phyloP scores from a whole-genome alignment of 2,797 vertebrate genomes.

The Spondyliosoma cantharus region DNA sequence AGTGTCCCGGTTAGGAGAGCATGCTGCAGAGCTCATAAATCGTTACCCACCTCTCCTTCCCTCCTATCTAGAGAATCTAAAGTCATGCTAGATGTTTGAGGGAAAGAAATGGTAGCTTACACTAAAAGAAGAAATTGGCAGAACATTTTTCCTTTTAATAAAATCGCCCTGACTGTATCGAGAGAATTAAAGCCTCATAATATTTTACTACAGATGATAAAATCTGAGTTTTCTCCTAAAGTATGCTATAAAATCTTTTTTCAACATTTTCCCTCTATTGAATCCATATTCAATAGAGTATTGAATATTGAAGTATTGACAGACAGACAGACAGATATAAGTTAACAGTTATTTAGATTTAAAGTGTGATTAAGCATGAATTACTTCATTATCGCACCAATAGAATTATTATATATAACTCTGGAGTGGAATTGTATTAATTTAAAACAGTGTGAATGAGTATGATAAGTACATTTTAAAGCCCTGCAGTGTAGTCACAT shows the following conservation, averaged over 20 bases:
- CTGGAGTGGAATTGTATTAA: background rate
- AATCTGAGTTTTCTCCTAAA: background rate
- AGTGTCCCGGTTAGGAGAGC: constrained; percentile 49
- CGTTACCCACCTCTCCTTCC: background rate
- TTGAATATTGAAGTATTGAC: too few relatives aligned
- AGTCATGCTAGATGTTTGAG: background rate
- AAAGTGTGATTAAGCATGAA: background rate
- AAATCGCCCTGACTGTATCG: background rate
- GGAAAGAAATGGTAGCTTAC: background rate
- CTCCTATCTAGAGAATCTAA: constrained; percentile 3
- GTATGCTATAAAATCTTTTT: background rate
- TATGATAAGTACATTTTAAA: background rate
- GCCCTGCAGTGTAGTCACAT: background rate
- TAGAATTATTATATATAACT: background rate
- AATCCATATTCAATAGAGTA: background rate
- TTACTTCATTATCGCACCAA: background rate
- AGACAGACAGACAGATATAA: too few relatives aligned
- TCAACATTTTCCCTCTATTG: background rate
- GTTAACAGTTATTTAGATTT: background rate
- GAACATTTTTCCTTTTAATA: background rate
- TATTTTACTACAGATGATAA: background rate
- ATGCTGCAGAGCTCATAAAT: constrained; percentile 27
- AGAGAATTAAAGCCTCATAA: background rate
- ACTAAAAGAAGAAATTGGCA: constrained; percentile 1
- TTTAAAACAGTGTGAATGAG: constrained; percentile 4